Evolutionary conservation across 2,797 vertebrate species (phyloP).

Genomic region (Lepilemur septentrionalis): DNA sequence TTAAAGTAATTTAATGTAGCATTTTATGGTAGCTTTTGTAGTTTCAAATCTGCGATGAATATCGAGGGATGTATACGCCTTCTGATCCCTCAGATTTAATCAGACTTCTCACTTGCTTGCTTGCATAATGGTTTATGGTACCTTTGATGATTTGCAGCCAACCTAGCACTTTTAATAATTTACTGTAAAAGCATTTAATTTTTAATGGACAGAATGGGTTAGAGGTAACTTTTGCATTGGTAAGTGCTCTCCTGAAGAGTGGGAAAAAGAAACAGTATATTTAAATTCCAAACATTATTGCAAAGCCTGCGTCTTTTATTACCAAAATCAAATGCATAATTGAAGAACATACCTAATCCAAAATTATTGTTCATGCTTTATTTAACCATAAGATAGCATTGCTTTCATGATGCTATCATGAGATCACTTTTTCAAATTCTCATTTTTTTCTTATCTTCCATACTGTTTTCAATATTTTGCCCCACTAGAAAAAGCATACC

Average conservation of each 20-base stretch:
- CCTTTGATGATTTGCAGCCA: constrained; percentile 85
- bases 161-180: constrained; percentile 86
- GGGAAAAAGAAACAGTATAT: constrained; percentile 75
- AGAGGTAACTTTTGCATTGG: constrained; percentile 77
- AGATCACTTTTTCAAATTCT: constrained; percentile 62
- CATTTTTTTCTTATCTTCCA: constrained; percentile 39
- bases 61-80: constrained; percentile 64
- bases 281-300: constrained; percentile 83
- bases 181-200: constrained; percentile 85
- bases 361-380: constrained; percentile 82
- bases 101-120: constrained; percentile 77
- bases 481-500: constrained; percentile 16
- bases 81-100: constrained; percentile 82
- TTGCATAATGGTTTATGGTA: constrained; percentile 82
- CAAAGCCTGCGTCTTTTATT: constrained; percentile 84
- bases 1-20: constrained; percentile 79
- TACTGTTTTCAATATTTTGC: constrained; percentile 62
- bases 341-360: constrained; percentile 81
- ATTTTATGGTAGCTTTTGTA: constrained; percentile 75
- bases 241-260: constrained; percentile 78
- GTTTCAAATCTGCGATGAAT: constrained; percentile 70
- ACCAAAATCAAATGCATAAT: constrained; percentile 84
- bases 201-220: constrained; percentile 85
- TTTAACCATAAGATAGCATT: constrained; percentile 76
- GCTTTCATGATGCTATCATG: constrained; percentile 55